Evolutionary conservation across 2,797 vertebrate genomes (phyloP), one percentile per base, ranked within the genome.

Genomic region (Notamacropus eugenii): DNA sequence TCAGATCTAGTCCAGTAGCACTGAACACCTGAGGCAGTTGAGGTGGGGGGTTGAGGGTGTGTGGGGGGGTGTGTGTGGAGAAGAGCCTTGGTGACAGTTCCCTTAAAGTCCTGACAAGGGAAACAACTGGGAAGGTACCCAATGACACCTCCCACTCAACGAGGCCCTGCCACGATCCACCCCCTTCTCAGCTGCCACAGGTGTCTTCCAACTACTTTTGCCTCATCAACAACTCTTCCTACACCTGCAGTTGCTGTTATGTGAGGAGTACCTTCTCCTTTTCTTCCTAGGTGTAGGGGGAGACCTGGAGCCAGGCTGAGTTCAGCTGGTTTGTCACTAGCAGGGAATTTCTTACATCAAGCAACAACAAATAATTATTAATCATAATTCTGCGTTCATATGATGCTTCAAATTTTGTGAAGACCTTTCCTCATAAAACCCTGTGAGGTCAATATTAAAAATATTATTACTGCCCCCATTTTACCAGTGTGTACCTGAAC

Each of bases 1-100:
- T n/a, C 93, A n/a, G 91, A 74, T 90, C 95, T 95, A 93, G 97
- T 22, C 55, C 91, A 91, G 12, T 62, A 95, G 13, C 46, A 96
- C 87, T 96, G 56, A 95, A 95, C 96, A 96, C 91, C 59, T 74
- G 22, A 87, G 54, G 91, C 24, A 93, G 27, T 16, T 55, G 87
- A 57, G 28, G 29, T 67, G 55, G 55, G 55, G 55, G 0, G 5
- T 52, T 52, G 55, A 16, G 55, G 16, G 55, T 52, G 52, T 52
- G 52, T 52, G 52, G 90, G 93, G 31, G 40, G 29, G 28, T 1
- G 27, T 1, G 27, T 3, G n/a, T 46, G n/a, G 67, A 46, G 67
- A 40, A 82, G n/a, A 82, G 67, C 67, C 67, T 82, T 24, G 22
- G n/a, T 82, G 67, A 46, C n/a, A 82, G n/a, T 82, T 46, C n/a